Evolutionary conservation across 2,797 vertebrate genomes (phyloP).

Genomic region (Notoglanidium macrostoma): DNA sequence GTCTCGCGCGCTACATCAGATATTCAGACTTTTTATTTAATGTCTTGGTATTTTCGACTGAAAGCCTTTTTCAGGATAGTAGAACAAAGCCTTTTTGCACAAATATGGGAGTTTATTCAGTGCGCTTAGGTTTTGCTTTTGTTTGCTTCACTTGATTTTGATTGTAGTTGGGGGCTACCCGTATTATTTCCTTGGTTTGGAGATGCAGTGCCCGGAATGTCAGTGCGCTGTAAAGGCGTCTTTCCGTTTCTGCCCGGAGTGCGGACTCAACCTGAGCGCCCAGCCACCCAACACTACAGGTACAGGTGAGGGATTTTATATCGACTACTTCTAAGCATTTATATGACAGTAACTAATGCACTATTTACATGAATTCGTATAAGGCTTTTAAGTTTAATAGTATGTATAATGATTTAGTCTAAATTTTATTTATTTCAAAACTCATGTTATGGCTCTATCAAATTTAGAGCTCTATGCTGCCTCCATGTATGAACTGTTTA

Average conservation of each 20-base stretch:
- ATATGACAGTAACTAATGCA: neutral
- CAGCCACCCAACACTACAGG: neutral
- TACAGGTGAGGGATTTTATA: conserved; percentile 9
- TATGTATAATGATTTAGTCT: too few relatives aligned
- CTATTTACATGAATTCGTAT: neutral
- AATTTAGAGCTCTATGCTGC: too few relatives aligned
- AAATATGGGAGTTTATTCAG: neutral
- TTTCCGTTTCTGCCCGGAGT: conserved; percentile 30
- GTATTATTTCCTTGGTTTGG: neutral
- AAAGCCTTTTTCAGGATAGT: neutral
- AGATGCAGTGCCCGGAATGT: conserved; percentile 18
- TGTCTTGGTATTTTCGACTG: neutral
- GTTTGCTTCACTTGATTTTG: neutral
- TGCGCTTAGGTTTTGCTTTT: neutral
- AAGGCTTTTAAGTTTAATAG: neutral
- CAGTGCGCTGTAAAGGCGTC: neutral
- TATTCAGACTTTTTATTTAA: neutral
- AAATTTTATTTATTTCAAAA: too few relatives aligned
- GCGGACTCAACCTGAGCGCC: neutral
- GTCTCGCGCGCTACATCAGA: neutral
- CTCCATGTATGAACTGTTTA: neutral
- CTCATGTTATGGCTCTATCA: too few relatives aligned
- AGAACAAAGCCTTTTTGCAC: neutral
- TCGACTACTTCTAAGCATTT: too few relatives aligned
- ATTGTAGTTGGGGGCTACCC: neutral